Base-by-base conservation (phyloP, 2,113 vertebrate genomes). In the Nycticorax nycticorax region DNA sequence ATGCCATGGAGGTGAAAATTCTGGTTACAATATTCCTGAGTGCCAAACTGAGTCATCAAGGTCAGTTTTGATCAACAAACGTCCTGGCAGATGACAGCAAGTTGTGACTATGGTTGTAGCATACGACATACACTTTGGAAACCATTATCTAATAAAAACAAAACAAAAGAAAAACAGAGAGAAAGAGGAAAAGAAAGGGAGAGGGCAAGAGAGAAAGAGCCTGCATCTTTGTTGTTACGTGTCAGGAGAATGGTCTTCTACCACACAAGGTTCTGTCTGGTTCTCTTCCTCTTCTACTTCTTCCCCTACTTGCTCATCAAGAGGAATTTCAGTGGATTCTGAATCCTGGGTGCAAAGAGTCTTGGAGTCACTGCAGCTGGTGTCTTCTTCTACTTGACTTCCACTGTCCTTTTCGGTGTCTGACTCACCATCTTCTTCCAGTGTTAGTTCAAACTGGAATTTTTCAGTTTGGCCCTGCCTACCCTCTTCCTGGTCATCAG, bases 271-370 rank as follows among this genome's bases (percentile, higher is more conserved):
- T 93, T 98, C 98, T 12, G 98, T 95, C 96, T 98, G 98, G 24
- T 95, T 98, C 71, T 97, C 98, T 22, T 98, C 99, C 45, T 98
- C 99, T 26, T 98, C 99, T 4, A 98, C 98, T 27, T 99, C 99
- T 45, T 98, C 99, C 45, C 99, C 99, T 60, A 98, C 99, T 98
- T 99, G 99, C 83, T 99, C 99, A 28, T 99, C 99, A 81, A 99
- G 98, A 88, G 99, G 99, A 93, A 99, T 99, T 97, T 99, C 99
- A n/a, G 99, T 99, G 27, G 99, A 99, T 98, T 99, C 99, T 5
- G 99, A 99, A 98, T 99, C 99, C 97, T 99, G 99, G 52, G 99
- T 99, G 88, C 99, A 99, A 97, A 99, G 99, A 27, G 99, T 99
- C 98, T 99, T 99, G 88, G 99, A 99, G 98, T 99, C 99, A 96